These are phyloP conservation scores for Serilophus lunatus DNA, from an alignment of 2,113 vertebrate species.

Conservation along the genomic window DNA sequence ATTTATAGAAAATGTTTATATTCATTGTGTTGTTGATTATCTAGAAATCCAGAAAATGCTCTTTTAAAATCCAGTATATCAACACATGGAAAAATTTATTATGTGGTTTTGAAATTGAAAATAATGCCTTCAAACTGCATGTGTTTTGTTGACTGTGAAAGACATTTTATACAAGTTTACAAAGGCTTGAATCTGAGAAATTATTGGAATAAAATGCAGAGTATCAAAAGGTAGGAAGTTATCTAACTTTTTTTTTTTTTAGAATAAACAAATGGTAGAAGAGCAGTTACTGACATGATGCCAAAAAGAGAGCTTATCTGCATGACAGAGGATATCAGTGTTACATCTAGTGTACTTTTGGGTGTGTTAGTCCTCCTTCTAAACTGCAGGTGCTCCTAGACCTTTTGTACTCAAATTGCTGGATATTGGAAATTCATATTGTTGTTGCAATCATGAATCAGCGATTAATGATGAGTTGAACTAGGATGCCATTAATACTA, in stretches of 20 bases:
- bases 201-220: conserved; percentile 47
- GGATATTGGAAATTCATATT: neutral
- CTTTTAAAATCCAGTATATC: conserved; percentile 55
- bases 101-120: conserved; percentile 21
- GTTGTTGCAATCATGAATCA: neutral
- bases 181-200: conserved; percentile 32
- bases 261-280: conserved; percentile 15
- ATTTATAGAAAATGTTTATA: conserved; percentile 83
- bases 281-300: neutral
- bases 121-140: neutral
- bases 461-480: neutral
- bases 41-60: conserved; percentile 66
- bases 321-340: neutral
- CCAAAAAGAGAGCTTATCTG: neutral
- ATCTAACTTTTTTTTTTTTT: conserved; percentile 13
- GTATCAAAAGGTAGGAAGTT: conserved; percentile 50
- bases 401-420: neutral
- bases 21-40: conserved; percentile 80
- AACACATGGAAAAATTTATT: conserved; percentile 45
- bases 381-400: neutral
- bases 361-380: neutral
- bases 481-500: neutral
- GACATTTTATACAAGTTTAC: neutral
- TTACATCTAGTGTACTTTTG: neutral
- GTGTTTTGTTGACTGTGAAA: conserved; percentile 4